Base-by-base conservation (phyloP, 92 coral and sea anemone species). In the Epizoanthus illoricatus region DNA sequence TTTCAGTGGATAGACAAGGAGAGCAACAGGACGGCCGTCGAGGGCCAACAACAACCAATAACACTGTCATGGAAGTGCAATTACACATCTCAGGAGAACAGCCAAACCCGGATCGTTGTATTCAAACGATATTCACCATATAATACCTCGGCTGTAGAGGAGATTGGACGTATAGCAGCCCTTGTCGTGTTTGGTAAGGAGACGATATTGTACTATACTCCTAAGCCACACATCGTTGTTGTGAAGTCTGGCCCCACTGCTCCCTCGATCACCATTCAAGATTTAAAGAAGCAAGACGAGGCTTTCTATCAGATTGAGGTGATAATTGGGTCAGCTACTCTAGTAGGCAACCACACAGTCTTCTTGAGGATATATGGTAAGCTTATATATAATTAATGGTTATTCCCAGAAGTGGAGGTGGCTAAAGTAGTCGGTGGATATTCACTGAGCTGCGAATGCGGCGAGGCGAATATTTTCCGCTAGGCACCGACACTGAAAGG, bases 1-100 rank as follows among this genome's bases (percentile, higher is more conserved):
- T n/a, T 65, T 42, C 69, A 65, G 69, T 65, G 19, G 69, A 65
- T 8, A 62, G 67, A 62, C 33, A 62, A 62, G 67, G 67, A 62
- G 19, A 23, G 16, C 20, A 4, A 62, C 69, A 21, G 69, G 69
- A 18, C 69, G 19, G 69, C 10, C 8, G 39, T 21, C 19, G 23
- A 18, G 39, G 24, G 39, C 21, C 49, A 43, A 43, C 69, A 64
- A 24, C 23, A 21, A 65, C 9, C 49, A 43, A 7, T 65, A 65
- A 65, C 69, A 65, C 24, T 65, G 69, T 65, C 69, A 15, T 65
- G 69, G 69, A 65, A 65, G 36, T 18, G 19, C 69, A 65, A 6
- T 2, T 65, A 65, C 69, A 65, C 69, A 18, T 21, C 39, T 28
- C 69, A 65, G 69, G 69, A 65, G 69, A 16, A 9, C 69, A 65